Percentiles rank a stretch among this genome's conserved stretches.
Conservation (phyloP, 2,797 vertebrate species). For the Cirrhinus molitorella region DNA sequence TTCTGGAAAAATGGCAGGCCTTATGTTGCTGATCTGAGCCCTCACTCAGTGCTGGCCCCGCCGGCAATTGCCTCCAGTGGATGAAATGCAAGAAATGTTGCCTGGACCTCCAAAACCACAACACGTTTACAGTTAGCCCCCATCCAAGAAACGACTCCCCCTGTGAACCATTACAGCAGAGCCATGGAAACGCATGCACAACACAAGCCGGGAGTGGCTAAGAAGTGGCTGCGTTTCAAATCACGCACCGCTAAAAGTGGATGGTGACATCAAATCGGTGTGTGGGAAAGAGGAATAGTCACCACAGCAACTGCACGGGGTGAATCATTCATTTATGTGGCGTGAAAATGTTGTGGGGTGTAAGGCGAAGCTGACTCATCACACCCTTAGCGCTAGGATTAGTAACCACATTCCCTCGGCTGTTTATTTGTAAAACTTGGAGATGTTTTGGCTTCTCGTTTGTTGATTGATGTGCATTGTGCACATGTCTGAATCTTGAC, state of each 20-base stretch:
- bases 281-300: slow-evolving; percentile 28
- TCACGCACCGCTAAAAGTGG: slow-evolving; percentile 32
- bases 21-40: slow-evolving; percentile 11
- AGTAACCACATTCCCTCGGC: slow-evolving; percentile 22
- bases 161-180: slow-evolving; percentile 37
- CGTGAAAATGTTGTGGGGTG: slow-evolving; percentile 31
- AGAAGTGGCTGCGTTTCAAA: slow-evolving; percentile 39
- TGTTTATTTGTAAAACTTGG: slow-evolving; percentile 47
- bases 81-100: slow-evolving; percentile 52
- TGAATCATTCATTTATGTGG: slow-evolving; percentile 24
- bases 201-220: slow-evolving; percentile 38
- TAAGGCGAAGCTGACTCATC: slow-evolving; percentile 34
- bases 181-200: slow-evolving; percentile 52
- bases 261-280: slow-evolving; percentile 35
- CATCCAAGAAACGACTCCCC: slow-evolving; percentile 43
- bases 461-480: slow-evolving; percentile 34
- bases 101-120: slow-evolving; percentile 51
- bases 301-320: slow-evolving; percentile 1
- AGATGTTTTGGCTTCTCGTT: slow-evolving; percentile 9
- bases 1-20: slow-evolving; percentile 38
- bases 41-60: slow-evolving; percentile 1
- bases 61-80: slow-evolving; percentile 36
- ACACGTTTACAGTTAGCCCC: slow-evolving; percentile 34
- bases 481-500: slow-evolving; percentile 26
- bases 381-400: slow-evolving; percentile 23